A percentile compares a stretch with the other conserved stretches of the same genome.
These are phyloP conservation scores for Cistogaster globosa DNA, from an alignment of 2,888 invertebrate genomes.

Conservation along the genomic window DNA sequence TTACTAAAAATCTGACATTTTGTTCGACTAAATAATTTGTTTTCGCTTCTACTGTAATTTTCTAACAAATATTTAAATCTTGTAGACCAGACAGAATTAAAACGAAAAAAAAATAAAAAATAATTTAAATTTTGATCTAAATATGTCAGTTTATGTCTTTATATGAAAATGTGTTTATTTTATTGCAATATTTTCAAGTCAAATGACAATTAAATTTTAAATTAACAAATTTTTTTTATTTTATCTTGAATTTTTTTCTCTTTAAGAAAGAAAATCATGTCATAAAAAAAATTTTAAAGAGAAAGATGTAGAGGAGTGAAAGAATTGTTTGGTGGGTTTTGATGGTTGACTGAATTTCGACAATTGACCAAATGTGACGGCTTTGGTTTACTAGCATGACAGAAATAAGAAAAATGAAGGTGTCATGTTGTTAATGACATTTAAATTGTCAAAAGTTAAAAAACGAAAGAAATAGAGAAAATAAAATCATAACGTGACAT, in stretches of 20 bases:
- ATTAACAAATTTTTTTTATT: constrained; percentile 40
- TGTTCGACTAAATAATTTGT: too few relatives aligned
- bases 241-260: constrained; percentile 16
- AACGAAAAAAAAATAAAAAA: constrained; percentile 6
- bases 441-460: constrained; percentile 60
- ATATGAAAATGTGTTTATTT: constrained; percentile 28
- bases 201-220: constrained; percentile 63
- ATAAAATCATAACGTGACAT: constrained; percentile 51
- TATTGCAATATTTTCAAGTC: constrained; percentile 15
- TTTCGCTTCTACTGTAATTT: background rate
- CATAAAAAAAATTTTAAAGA: background rate
- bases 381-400: constrained; percentile 10
- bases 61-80: background rate
- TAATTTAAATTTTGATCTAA: constrained; percentile 45
- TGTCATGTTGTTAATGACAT: constrained; percentile 71
- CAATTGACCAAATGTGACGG: constrained; percentile 10
- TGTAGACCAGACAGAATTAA: background rate
- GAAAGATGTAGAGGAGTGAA: background rate
- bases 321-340: constrained; percentile 26
- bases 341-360: constrained; percentile 20
- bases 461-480: constrained; percentile 28
- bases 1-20: too few relatives aligned
- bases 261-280: background rate
- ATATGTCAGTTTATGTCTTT: constrained; percentile 46
- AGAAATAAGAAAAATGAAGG: constrained; percentile 37